Evolutionary conservation across 2,888 invertebrate species (phyloP).

Genomic region (Erebia epiphron): DNA sequence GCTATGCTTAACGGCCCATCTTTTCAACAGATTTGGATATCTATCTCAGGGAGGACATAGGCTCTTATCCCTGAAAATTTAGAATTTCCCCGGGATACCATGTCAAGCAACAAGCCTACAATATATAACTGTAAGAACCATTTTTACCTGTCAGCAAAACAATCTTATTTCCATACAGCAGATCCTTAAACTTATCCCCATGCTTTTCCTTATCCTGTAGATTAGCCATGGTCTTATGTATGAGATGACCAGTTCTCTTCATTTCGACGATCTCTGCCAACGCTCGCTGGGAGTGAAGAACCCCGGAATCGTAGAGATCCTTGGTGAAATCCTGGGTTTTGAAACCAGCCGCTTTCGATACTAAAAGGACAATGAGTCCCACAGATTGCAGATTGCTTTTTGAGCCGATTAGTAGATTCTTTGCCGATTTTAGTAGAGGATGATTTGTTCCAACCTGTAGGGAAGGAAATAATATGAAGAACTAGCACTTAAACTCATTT

Average conservation of each 20-base stretch:
- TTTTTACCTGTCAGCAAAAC: slow-evolving; percentile 66
- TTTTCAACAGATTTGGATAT: too few species aligned
- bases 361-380: slow-evolving; percentile 66
- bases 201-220: slow-evolving; percentile 61
- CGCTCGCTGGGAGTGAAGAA: slow-evolving; percentile 75
- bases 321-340: slow-evolving; percentile 48
- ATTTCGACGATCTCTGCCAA: slow-evolving; percentile 78
- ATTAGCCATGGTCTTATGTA: slow-evolving; percentile 74
- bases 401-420: slow-evolving; percentile 71
- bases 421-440: slow-evolving; percentile 71
- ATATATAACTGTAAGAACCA: background rate
- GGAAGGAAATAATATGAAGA: background rate
- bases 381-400: slow-evolving; percentile 75
- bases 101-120: too few species aligned
- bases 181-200: slow-evolving; percentile 63
- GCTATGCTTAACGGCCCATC: too few species aligned
- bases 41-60: too few species aligned
- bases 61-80: too few species aligned
- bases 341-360: slow-evolving; percentile 72
- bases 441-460: slow-evolving; percentile 73
- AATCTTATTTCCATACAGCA: slow-evolving; percentile 74
- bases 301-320: slow-evolving; percentile 64
- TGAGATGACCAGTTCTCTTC: slow-evolving; percentile 75
- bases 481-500: background rate
- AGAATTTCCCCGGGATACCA: too few species aligned